Evolutionary conservation across 2,113 vertebrate genomes (phyloP), one percentile per base, ranked within the genome.

Genomic region (Xiphophorus maculatus): DNA sequence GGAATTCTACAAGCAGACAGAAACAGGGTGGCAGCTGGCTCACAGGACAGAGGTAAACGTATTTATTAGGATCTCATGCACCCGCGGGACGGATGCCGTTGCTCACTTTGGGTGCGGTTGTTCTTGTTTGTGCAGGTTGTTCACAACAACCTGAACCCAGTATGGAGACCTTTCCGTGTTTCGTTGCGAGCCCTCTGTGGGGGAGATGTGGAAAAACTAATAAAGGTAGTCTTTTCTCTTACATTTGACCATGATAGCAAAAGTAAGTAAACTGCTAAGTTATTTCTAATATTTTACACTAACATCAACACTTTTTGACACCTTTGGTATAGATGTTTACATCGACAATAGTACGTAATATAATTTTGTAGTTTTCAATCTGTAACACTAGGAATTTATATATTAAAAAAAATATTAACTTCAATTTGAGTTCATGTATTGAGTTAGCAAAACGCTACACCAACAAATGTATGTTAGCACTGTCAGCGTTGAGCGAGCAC

Each of bases 31-130:
- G 97, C 94, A 97, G 77, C 96, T 99, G 94, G 96, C 96, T 87
- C 96, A 99, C 91, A 95, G 97, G 91, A 99, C 98, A 73, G 98
- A 99, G 96, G 98, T 98, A 77, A 28, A 4, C 9, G n/a, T 29
- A 12, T 65, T 40, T 3, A 44, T 8, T 32, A 5, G 0, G 30
- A 29, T 3, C 12, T 19, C 27, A 3, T 12, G 42, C 7, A 12
- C 29, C 40, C 1, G 11, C 27, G 0, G 22, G 2, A 17, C 22
- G 14, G 8, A 2, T 22, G 28, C 40, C 5, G 0, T 63, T 0
- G 1, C 1, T 14, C 7, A 58, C 30, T 3, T 13, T 3, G 66
- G 48, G 6, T 68, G 85, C 30, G 62, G 58, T 0, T 5, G 6
- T 1, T 60, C 64, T 4, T 19, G 1, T 73, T 74, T 17, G 17